Base-by-base conservation (phyloP, 35 echinoderm and acorn worm genomes). In the Strongylocentrotus purpuratus region DNA sequence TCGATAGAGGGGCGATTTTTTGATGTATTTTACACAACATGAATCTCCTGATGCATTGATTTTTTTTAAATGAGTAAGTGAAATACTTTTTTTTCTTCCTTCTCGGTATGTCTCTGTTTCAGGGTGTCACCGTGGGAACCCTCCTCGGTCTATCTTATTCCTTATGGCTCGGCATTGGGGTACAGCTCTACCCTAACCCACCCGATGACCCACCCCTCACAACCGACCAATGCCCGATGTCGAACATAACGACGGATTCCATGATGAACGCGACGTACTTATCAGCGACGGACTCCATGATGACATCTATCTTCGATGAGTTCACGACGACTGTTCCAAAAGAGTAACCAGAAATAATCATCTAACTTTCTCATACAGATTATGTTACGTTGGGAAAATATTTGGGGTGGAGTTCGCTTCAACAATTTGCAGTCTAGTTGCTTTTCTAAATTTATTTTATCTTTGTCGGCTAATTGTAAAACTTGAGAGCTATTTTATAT, bases 91-190 rank as follows among this genome's bases (percentile, higher is more conserved):
- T 41, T 41, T 55, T 55, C 50, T 2, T 2, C 50, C 50, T 2
- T 2, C 50, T 15, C 33, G 32, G 45, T 9, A 45, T 89, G 12
- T 35, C 25, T 17, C 25, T 46, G 25, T 31, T 17, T 31, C 33
- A 98, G 97, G 97, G 97, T 88, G 96, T 95, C 25, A 50, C 89
- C 7, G 31, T 55, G 8, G 97, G 97, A 35, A 91, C 95, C 3
- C 33, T 98, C 18, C 46, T 93, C 46, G 96, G 96, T n/a, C 95
- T 98, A 25, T 94, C 11, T 3, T 33, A 95, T 48, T 92, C 97
- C 2, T 94, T 97, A 22, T 98, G 97, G 97, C 88, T 98, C 28
- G 97, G 96, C 11, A 94, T 98, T 48, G 97, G 97, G 20, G 96
- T 95, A 9, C 96, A 97, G 70, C 46, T 98, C 6, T 97, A 97